phyloP scores from a whole-genome alignment of 2,797 vertebrate species.

The Spondyliosoma cantharus region DNA sequence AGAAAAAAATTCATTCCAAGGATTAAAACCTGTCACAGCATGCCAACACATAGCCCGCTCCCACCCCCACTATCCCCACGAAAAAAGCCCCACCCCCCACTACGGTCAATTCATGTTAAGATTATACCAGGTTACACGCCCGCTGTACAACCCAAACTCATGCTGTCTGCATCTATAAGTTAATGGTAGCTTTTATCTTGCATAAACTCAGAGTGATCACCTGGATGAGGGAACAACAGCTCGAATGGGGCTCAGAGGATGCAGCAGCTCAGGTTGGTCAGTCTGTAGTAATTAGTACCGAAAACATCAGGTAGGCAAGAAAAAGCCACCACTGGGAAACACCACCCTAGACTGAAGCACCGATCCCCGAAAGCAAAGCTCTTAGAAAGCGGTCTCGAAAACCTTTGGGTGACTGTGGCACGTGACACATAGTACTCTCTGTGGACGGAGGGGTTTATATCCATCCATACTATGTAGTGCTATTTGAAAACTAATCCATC shows the following conservation, averaged over 20 bases:
- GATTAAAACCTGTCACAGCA: slow-evolving; percentile 82
- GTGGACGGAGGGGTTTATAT: slow-evolving; percentile 45
- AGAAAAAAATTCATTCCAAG: slow-evolving; percentile 74
- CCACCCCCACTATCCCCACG: slow-evolving; percentile 59
- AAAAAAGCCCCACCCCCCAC: slow-evolving; percentile 44
- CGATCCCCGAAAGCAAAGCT: slow-evolving; percentile 65
- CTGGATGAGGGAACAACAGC: slow-evolving; percentile 52
- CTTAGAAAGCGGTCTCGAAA: slow-evolving; percentile 40
- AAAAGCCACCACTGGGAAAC: slow-evolving; percentile 63
- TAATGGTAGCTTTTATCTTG: slow-evolving; percentile 54
- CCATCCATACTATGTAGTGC: slow-evolving; percentile 65
- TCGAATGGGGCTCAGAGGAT: slow-evolving; percentile 57
- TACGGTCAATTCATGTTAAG: slow-evolving; percentile 67
- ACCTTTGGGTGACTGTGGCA: slow-evolving; percentile 69
- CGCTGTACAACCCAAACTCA: slow-evolving; percentile 90
- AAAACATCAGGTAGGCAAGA: slow-evolving; percentile 54
- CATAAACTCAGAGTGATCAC: slow-evolving; percentile 51
- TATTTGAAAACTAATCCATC: slow-evolving; percentile 70
- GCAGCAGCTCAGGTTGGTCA: slow-evolving; percentile 64
- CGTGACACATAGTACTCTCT: slow-evolving; percentile 56
- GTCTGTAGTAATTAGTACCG: slow-evolving; percentile 63
- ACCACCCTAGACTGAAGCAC: slow-evolving; percentile 64
- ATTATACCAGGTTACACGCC: slow-evolving; percentile 75
- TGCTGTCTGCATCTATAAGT: slow-evolving; percentile 70
- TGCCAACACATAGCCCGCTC: slow-evolving; percentile 73